Evolutionary conservation across 2,888 invertebrate genomes (phyloP), one percentile per base, ranked within the genome.

Genomic region (Caenorhabditis sp.): DNA sequence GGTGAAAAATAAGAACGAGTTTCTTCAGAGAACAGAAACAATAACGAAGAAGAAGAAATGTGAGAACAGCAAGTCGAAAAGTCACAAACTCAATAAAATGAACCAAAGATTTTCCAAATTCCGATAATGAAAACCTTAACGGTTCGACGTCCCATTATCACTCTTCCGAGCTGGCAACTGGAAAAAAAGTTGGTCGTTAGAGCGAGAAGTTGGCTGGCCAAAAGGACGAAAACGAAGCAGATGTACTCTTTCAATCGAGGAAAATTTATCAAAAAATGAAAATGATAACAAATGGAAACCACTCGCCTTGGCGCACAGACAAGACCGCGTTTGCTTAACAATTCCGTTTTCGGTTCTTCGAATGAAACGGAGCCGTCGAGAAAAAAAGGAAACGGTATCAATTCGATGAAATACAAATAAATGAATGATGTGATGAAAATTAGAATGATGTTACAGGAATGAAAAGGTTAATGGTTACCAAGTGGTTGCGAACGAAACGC

Each of bases 261-360:
- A 18, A 71, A 71, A 71, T 26, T 71, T 62, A 62, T 62, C 62
- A 51, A 61, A 37, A 71, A 69, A 61, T 37, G 50, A 40, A 60
- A 70, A 62, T 62, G 71, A 71, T 71, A 71, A 71, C 61, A 56
- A 71, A 32, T 22, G 26, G 62, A 58, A 32, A 68, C 56, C 55
- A 20, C 22, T 44, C 55, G 50, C 44, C 20, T 70, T 61, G 61
- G 53, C 53, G 61, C 60, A 60, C 60, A 40, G n/a, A 47, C 40
- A 15, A 40, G 40, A 40, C 28, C n/a, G n/a, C n/a, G 51, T 68
- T 56, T 55, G 47, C 68, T 44, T 40, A 24, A 44, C 32, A 9
- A 68, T 53, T 65, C 51, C 40, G 51, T 47, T 47, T 26, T 47
- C n/a, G 61, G 20, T 13, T 40, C 13, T 13, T 13, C 11, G 40